Conservation (phyloP, 2,888 invertebrate species). For the Autographa pulchrina region DNA sequence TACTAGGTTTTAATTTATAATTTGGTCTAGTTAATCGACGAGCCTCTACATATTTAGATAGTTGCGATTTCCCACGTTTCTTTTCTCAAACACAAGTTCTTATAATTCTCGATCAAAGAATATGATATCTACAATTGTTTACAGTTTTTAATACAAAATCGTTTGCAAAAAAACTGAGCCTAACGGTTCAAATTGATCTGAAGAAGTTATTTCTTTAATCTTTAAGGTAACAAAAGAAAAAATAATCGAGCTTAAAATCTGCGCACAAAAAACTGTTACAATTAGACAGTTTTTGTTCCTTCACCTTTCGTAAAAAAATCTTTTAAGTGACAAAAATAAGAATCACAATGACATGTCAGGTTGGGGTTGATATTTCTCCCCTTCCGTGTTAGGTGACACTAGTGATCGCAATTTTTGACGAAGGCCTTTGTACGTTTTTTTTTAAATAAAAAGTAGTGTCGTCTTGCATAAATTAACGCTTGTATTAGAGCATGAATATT, state of each 20-base stretch:
- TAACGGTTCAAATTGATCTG: conserved; percentile 69
- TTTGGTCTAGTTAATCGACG: no score
- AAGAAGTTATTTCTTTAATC: conserved; percentile 64
- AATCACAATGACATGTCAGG: conserved; percentile 86
- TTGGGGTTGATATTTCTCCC: conserved; percentile 81
- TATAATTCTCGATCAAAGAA: conserved; percentile 12
- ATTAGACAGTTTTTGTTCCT: conserved; percentile 88
- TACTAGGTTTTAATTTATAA: no score
- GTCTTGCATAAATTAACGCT: conserved; percentile 88
- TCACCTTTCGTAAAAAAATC: conserved; percentile 77
- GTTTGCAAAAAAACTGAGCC: conserved; percentile 49
- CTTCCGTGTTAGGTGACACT: conserved; percentile 85
- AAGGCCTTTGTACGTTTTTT: conserved; percentile 79
- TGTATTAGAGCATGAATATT: conserved; percentile 84
- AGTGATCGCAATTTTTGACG: conserved; percentile 85
- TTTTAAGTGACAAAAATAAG: conserved; percentile 86
- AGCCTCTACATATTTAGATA: no score
- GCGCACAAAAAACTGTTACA: conserved; percentile 86
- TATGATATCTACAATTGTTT: conserved; percentile 26
- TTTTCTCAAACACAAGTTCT: not conserved
- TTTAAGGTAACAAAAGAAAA: conserved; percentile 75
- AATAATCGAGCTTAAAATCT: conserved; percentile 88
- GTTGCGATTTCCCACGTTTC: no score
- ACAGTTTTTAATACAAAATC: conserved; percentile 32
- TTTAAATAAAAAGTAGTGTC: conserved; percentile 74